These are phyloP conservation scores for Altica lythri DNA, from an alignment of 2,888 invertebrate genomes.

Conservation along the genomic window DNA sequence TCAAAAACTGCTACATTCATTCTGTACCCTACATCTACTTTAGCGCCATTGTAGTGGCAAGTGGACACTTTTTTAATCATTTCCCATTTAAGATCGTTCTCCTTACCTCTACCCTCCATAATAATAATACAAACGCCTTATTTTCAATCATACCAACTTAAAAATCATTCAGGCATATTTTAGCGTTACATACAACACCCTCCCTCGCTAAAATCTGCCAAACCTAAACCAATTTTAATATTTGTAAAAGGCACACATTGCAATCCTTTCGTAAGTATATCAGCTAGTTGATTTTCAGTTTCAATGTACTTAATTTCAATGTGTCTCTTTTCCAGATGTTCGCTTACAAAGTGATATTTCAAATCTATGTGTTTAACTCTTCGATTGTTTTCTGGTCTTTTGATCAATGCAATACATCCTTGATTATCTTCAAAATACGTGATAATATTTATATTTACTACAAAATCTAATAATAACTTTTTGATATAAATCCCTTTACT, in stretches of 20 bases:
- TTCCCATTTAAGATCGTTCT: too few relatives aligned
- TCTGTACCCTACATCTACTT: too few relatives aligned
- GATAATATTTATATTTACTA: conserved; percentile 15
- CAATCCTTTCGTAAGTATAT: not conserved
- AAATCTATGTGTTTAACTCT: conserved; percentile 31
- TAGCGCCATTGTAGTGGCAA: too few relatives aligned
- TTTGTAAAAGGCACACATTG: not conserved
- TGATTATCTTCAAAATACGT: conserved; percentile 24
- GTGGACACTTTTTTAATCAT: too few relatives aligned
- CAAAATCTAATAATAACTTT: conserved; percentile 29
- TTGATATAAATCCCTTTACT: conserved; percentile 28
- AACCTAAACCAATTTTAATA: not conserved
- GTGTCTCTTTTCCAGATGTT: not conserved
- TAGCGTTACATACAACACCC: conserved; percentile 1
- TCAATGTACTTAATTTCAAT: not conserved
- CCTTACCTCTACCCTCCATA: too few relatives aligned
- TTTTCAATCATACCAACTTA: too few relatives aligned
- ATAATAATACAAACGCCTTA: too few relatives aligned
- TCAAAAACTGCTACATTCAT: too few relatives aligned
- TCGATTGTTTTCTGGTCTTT: conserved; percentile 25
- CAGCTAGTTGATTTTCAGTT: not conserved
- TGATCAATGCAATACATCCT: conserved; percentile 17
- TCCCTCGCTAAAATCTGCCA: not conserved
- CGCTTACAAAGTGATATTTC: not conserved
- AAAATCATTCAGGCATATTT: not conserved